Evolutionary conservation across 2,888 invertebrate species (phyloP).

Genomic region (Megastigmus dorsalis): DNA sequence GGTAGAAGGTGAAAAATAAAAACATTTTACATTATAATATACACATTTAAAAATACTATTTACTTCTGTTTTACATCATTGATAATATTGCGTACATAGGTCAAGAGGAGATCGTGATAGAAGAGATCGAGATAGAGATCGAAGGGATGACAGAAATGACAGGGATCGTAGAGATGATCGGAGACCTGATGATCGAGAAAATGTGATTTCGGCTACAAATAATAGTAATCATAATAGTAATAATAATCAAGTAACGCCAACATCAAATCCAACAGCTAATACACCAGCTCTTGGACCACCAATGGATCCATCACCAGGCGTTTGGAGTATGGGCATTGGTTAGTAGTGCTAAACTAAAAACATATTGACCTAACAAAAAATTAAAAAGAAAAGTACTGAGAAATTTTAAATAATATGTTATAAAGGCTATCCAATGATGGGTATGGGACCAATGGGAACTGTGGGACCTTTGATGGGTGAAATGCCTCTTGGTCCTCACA

Average conservation of each 20-base stretch:
- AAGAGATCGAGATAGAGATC: conserved; percentile 74
- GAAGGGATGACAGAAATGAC: conserved; percentile 66
- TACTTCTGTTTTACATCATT: neutral
- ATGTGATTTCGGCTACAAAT: conserved; percentile 60
- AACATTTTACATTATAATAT: neutral
- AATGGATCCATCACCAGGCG: conserved; percentile 66
- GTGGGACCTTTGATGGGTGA: conserved; percentile 72
- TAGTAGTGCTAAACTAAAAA: neutral
- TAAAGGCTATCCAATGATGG: conserved; percentile 75
- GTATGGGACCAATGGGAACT: conserved; percentile 77
- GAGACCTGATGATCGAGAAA: conserved; percentile 70
- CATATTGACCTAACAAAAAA: neutral
- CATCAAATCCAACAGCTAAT: conserved; percentile 64
- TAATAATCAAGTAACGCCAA: conserved; percentile 64
- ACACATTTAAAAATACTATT: neutral
- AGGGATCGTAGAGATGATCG: conserved; percentile 69
- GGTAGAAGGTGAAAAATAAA: conserved; percentile 66
- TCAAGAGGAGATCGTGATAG: conserved; percentile 71
- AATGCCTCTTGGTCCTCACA: conserved; percentile 69
- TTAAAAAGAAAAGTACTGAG: neutral
- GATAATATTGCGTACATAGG: conserved; percentile 56
- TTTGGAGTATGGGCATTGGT: conserved; percentile 73
- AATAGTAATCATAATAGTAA: conserved; percentile 73
- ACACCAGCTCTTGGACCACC: conserved; percentile 65
- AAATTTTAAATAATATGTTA: neutral